Evolutionary conservation across 2,888 invertebrate species (phyloP), one percentile per base, ranked within the genome.

Genomic region (Melipona beecheii): DNA sequence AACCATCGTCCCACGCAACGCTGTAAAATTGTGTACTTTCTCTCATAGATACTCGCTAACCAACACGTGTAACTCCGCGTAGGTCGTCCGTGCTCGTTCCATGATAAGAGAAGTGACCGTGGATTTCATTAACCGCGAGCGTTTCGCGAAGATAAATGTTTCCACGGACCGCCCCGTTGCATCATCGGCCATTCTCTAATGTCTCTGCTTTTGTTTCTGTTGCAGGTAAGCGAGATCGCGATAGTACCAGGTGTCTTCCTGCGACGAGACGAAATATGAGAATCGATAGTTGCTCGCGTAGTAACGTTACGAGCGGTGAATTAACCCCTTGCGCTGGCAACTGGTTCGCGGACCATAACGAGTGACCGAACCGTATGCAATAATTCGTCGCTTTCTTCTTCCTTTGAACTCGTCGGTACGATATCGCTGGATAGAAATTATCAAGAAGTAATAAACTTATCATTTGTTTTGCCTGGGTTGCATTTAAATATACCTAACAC

Each of bases 161-260:
- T 77, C 78, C 62, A 77, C 75, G 75, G 64, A 54, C 68, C 70
- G 62, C 72, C 52, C 62, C 43, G 69, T 85, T 84, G 73, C 84
- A 75, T 87, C 88, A 81, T 71, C 49, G 0, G 17, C 4, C 65
- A 36, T 21, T 43, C 72, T 71, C 79, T 89, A 87, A 86, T 64
- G 50, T 74, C 50, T 56, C 6, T 65, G 60, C 24, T 74, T 66
- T 84, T 75, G 86, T 92, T 91, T 91, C 83, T 91, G 91, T 92
- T 92, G 76, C 89, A 92, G 90, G 91, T 91, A 89, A 92, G 91
- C 86, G 81, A 64, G 84, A 75, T 70, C 58, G 58, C 6, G 60
- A 82, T n/a, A 43, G 43, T 43, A 56, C 58, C 13, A 49, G 2
- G 49, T n/a, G 24, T 43, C 21, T 43, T 71, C 27, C 43, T n/a